These are phyloP conservation scores for Erpornis zantholeuca DNA, from an alignment of 2,113 vertebrate genomes.

Conservation along the genomic window DNA sequence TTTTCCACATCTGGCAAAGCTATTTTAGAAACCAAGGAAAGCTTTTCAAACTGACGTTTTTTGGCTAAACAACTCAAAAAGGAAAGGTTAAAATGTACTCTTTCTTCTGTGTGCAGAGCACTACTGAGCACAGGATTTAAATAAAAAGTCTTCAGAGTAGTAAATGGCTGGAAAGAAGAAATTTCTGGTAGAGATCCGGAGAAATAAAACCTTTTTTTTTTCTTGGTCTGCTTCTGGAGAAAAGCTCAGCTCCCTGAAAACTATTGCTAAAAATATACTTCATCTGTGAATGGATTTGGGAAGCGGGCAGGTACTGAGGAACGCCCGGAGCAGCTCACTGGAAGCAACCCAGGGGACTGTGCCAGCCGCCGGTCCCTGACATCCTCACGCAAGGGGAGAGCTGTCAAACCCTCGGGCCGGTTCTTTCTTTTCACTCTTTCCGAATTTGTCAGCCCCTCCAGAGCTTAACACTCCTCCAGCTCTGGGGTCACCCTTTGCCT, in stretches of 20 bases:
- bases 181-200: not conserved
- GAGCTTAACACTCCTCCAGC: not conserved
- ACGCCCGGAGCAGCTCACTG: not conserved
- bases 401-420: not conserved
- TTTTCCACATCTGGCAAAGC: conserved; percentile 47
- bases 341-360: not conserved
- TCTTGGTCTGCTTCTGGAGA: not conserved
- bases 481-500: not conserved
- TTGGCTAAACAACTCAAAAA: not conserved
- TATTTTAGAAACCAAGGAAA: conserved; percentile 42
- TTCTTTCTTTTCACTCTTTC: not conserved
- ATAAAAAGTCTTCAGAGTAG: not conserved
- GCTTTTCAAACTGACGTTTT: not conserved
- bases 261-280: not conserved
- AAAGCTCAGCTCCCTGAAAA: not conserved
- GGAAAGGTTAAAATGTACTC: not conserved
- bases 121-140: not conserved
- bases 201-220: not conserved
- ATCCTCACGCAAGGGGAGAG: not conserved
- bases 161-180: not conserved
- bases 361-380: not conserved
- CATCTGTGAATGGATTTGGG: not conserved
- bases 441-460: not conserved
- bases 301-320: conserved; percentile 27
- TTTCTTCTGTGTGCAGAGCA: not conserved